Conservation (phyloP, 1,140 invertebrate genomes). For the Melitaea cinxia region DNA sequence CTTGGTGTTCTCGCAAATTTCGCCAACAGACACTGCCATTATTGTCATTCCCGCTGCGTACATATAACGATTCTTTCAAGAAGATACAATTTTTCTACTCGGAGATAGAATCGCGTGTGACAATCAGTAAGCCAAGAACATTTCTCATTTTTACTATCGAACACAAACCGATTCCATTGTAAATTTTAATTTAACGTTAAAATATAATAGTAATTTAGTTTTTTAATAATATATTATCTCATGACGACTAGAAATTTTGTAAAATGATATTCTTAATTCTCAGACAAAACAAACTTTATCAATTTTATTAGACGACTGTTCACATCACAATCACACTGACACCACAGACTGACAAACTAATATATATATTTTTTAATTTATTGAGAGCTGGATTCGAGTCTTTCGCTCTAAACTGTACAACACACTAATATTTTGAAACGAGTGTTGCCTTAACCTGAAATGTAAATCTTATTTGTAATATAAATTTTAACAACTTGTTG, state of each 20-base stretch:
- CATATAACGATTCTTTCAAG: constrained; percentile 60
- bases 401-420: too few relatives aligned
- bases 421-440: too few relatives aligned
- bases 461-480: too few relatives aligned
- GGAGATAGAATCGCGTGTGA: constrained; percentile 50
- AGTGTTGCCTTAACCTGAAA: too few relatives aligned
- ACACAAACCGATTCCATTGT: constrained; percentile 31
- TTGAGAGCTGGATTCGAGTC: too few relatives aligned
- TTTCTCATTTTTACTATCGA: constrained; percentile 64
- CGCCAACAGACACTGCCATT: constrained; percentile 92
- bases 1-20: constrained; percentile 96
- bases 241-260: constrained; percentile 59
- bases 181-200: constrained; percentile 20
- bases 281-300: constrained; percentile 73
- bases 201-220: constrained; percentile 17
- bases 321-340: constrained; percentile 30
- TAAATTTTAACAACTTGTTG: too few relatives aligned
- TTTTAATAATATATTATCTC: constrained; percentile 50
- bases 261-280: constrained; percentile 56
- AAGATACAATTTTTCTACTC: constrained; percentile 32
- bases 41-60: constrained; percentile 84
- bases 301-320: constrained; percentile 50
- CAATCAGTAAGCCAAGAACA: constrained; percentile 58
- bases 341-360: constrained; percentile 22
- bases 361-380: not conserved